A percentile compares a stretch with the other conserved stretches of the same genome.
Evolutionary conservation across 2,888 invertebrate genomes (phyloP).

Genomic region (Xestia rhomboidea): DNA sequence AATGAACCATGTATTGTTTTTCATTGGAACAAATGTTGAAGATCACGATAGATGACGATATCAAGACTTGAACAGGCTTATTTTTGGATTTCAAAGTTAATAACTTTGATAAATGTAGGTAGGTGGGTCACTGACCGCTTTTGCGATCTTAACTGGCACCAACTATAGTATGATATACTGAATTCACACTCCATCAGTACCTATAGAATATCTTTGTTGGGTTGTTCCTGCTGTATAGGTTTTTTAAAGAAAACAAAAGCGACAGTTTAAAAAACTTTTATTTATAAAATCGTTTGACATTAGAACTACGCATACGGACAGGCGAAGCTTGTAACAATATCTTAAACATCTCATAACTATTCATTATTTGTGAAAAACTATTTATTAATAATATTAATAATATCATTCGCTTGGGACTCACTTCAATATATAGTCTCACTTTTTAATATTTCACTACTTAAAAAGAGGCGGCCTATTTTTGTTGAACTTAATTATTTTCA

Average conservation of each 20-base stretch:
- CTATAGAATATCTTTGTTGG: not conserved
- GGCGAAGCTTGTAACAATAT: slow-evolving; percentile 65
- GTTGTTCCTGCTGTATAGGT: not conserved
- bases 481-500: not conserved
- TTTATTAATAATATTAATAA: slow-evolving; percentile 42
- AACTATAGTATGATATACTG: too few relatives aligned
- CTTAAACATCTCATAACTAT: slow-evolving; percentile 50
- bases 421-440: slow-evolving; percentile 47
- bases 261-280: slow-evolving; percentile 61
- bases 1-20: too few relatives aligned
- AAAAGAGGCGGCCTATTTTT: slow-evolving; percentile 25
- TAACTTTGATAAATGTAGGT: too few relatives aligned
- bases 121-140: too few relatives aligned
- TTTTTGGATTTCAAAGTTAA: too few relatives aligned
- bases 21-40: too few relatives aligned
- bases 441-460: slow-evolving; percentile 40
- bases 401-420: slow-evolving; percentile 38
- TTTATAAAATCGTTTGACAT: slow-evolving; percentile 65
- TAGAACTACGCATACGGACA: slow-evolving; percentile 62
- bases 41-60: too few relatives aligned
- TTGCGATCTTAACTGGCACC: too few relatives aligned
- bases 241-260: slow-evolving; percentile 5
- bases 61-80: too few relatives aligned
- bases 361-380: slow-evolving; percentile 64
- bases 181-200: too few relatives aligned